Evolutionary conservation across 2,113 vertebrate genomes (phyloP), one percentile per base, ranked within the genome.

Genomic region (Dascyllus trimaculatus): DNA sequence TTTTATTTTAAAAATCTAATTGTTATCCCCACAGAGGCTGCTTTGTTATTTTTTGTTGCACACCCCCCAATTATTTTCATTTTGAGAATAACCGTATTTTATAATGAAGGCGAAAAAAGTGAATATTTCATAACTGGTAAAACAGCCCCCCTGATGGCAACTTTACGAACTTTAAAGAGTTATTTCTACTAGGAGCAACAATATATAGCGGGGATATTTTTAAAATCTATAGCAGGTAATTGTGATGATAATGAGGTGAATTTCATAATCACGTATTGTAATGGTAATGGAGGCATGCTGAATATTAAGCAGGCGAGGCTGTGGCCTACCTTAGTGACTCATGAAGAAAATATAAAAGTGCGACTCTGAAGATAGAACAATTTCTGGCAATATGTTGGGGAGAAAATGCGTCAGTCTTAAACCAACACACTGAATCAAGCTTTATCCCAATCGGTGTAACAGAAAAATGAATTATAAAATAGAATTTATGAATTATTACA

Each of bases 221-320:
- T 40, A 84, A 87, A 80, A 93, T 89, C 80, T 43, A 81, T 83
- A 78, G 10, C 78, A 77, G 63, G 81, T 89, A 86, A 91, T 92
- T 92, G 91, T 93, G 80, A 93, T 93, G 92, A 80, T 92, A 93
- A 92, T 93, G 88, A 93, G 89, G 48, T 86, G 86, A 80, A 92
- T 92, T 92, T 93, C 88, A 92, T 88, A 92, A 90, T 82, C 81
- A 87, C 24, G 77, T 14, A 91, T 93, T 93, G 89, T 87, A 21
- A 92, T 93, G 90, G 84, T 90, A 93, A 93, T 93, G 56, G 29
- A 68, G 72, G 74, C 61, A 80, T 87, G 79, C 49, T 88, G 86
- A 88, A 91, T 92, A 75, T 82, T 85, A 87, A 91, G 78, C 40
- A 81, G 77, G 48, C 29, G 53, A 75, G 71, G 75, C 71, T 54